Base-by-base conservation (phyloP, 2,888 invertebrate species). In the Creontiades dilutus region DNA sequence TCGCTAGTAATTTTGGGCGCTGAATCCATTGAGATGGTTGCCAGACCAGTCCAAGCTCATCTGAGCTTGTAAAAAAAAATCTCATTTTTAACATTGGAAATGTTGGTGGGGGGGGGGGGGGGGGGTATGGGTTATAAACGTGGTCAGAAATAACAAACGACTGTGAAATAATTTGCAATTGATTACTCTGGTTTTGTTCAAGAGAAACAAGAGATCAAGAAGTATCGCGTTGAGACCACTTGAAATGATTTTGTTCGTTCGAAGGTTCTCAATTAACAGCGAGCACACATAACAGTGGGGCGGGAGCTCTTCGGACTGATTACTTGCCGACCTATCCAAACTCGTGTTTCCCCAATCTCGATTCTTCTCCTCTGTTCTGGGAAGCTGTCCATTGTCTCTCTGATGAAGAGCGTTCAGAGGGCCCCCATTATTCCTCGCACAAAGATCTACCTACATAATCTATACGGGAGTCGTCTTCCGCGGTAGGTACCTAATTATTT, bases 361-460 rank as follows among this genome's bases (percentile, higher is more conserved):
- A 57, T 57, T 57, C 57, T 57, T n/a, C 16, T 57, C n/a, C 57
- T 13, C 55, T n/a, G 16, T 16, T 57, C 16, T n/a, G 57, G 19
- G 57, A 5, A n/a, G n/a, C 57, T 14, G 12, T 16, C 16, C 57
- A 57, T 57, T 57, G 57, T 57, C 57, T 57, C 14, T n/a, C n/a
- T n/a, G 19, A 57, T 57, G 57, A 57, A 57, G 57, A 57, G 57
- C 57, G 57, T 57, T 57, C 57, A 57, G 57, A n/a, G n/a, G n/a
- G 57, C 57, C 16, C 16, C 57, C n/a, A 57, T 57, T 57, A 57
- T 57, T 57, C 57, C n/a, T n/a, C n/a, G n/a, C 57, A 57, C 57
- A 57, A 57, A 57, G 57, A 57, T 57, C 37, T 37, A 7, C 7
- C 57, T 16, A 57, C 37, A 37, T 7, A 37, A 37, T 7, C 37